Percentiles rank a stretch among this genome's conserved stretches.
phyloP scores from a whole-genome alignment of 92 coral and sea anemone species.

The Phenganax stokvisi region DNA sequence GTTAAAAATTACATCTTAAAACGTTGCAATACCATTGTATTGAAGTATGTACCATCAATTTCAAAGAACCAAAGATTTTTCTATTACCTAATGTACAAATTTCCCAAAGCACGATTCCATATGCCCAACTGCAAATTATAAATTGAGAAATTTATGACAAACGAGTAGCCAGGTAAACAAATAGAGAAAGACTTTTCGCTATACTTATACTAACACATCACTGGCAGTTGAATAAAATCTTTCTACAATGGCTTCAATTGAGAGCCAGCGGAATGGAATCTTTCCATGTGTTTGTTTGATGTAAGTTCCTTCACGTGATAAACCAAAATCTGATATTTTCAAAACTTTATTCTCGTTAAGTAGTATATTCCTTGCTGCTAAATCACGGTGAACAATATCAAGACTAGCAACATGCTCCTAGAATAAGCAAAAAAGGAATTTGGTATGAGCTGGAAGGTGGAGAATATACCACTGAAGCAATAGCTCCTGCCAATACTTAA shows the following conservation, averaged over 20 bases:
- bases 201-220: slow-evolving; percentile 63
- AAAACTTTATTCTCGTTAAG: slow-evolving; percentile 79
- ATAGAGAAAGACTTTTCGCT: background rate
- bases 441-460: background rate
- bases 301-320: slow-evolving; percentile 79
- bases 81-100: slow-evolving; percentile 86
- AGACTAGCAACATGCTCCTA: slow-evolving; percentile 16
- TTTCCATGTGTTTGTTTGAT: slow-evolving; percentile 77
- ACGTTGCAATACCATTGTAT: background rate
- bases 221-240: slow-evolving; percentile 75
- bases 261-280: slow-evolving; percentile 87
- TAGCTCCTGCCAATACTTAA: background rate
- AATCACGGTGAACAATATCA: slow-evolving; percentile 81
- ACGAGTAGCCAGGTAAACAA: slow-evolving; percentile 40
- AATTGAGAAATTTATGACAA: background rate
- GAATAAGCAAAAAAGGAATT: background rate
- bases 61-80: background rate
- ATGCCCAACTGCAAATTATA: slow-evolving; percentile 71
- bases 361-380: slow-evolving; percentile 86
- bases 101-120: slow-evolving; percentile 93
- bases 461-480: background rate
- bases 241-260: slow-evolving; percentile 80
- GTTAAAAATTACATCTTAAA: background rate
- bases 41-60: background rate
- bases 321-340: slow-evolving; percentile 87